Evolutionary conservation across 2,113 vertebrate species (phyloP).

Genomic region (Opisthocomus hoazin): DNA sequence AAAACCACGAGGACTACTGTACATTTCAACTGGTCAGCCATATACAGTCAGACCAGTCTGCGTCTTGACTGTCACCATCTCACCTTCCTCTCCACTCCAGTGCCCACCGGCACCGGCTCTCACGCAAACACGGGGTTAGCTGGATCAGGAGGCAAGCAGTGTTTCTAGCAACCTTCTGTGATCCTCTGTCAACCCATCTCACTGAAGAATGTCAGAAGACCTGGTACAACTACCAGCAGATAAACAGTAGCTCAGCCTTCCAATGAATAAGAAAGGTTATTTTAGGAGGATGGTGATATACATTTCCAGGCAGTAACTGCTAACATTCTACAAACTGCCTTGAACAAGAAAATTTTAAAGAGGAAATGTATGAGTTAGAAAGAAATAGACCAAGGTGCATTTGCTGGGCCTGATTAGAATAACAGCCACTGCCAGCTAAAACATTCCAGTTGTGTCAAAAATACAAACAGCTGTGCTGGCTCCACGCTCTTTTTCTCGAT

Average conservation of each 20-base stretch:
- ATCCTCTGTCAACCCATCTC: neutral
- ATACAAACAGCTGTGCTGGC: neutral
- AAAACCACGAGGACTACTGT: neutral
- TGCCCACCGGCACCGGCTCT: neutral
- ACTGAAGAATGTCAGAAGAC: neutral
- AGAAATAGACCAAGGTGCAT: neutral
- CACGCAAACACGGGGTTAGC: neutral
- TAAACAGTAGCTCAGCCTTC: neutral
- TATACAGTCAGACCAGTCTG: neutral
- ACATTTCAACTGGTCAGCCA: neutral
- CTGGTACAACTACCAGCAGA: neutral
- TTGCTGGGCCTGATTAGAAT: neutral
- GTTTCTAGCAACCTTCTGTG: neutral
- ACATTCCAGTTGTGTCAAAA: neutral
- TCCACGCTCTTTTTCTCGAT: neutral
- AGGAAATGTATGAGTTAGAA: neutral
- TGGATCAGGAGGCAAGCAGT: neutral
- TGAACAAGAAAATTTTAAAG: neutral
- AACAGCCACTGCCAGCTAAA: neutral
- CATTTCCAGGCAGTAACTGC: neutral
- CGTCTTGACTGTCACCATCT: neutral
- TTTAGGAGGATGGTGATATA: neutral
- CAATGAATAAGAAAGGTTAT: neutral
- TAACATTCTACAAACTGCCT: neutral
- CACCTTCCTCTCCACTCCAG: neutral